Base-by-base conservation (phyloP, 1,140 invertebrate genomes). In the Drosophila punjabiensis region DNA sequence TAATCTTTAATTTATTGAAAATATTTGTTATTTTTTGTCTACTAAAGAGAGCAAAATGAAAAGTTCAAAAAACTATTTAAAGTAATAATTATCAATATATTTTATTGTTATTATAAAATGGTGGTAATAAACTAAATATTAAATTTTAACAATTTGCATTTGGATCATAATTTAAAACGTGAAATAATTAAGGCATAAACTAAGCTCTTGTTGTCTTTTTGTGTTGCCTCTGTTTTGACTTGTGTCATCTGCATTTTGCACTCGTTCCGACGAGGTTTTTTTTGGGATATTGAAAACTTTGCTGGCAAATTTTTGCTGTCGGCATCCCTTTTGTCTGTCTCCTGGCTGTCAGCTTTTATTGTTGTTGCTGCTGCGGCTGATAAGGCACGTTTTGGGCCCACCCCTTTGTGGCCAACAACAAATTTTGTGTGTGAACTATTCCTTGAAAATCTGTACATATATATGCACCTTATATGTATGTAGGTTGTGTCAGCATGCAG, bases 211-310 rank as follows among this genome's bases (percentile, higher is more conserved):
- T 33, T 24, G 18, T 16, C 7, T 10, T 56, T 24, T 20, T 73
- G 4, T 30, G 8, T 16, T 7, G 33, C 28, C 18, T 48, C 18
- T 41, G 28, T 65, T 66, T 41, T 73, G 61, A 41, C 43, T 77
- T 11, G 75, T 77, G 74, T 66, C 75, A 77, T 59, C 43, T 76
- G 61, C 37, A 77, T 59, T 76, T 67, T 58, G 33, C 43, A 53
- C 39, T 45, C 50, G 30, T 39, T 52, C 18, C n/a, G 10, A 43
- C 18, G 16, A n/a, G n/a, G n/a, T n/a, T n/a, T 43, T 63, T 79
- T 56, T 78, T 56, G 20, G 41, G 35, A 18, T 61, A 79, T 62
- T 59, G 71, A 76, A 76, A 76, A 76, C 13, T 67, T 76, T 56
- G 20, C 24, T 59, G 20, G 33, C 35, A 66, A 50, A 20, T 76